Conservation (phyloP, 2,888 invertebrate species). For the Euplagia quadripunctaria region DNA sequence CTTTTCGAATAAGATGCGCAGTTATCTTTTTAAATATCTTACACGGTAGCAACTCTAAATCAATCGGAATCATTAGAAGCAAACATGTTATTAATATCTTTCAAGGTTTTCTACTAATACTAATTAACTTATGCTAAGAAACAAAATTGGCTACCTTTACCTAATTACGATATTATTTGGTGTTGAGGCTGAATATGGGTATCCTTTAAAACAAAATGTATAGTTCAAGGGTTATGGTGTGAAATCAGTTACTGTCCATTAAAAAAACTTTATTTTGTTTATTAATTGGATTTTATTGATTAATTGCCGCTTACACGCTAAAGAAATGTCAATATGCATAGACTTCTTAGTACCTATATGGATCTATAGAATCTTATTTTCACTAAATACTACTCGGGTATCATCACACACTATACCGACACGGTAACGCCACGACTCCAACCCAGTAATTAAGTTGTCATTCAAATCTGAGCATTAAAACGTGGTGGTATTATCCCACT, state of each 20-base stretch:
- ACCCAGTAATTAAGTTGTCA: too few species aligned
- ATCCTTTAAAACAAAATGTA: neutral
- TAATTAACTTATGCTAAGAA: constrained; percentile 4
- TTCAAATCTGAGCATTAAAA: too few species aligned
- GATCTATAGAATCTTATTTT: neutral
- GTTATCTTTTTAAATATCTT: neutral
- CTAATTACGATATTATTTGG: constrained; percentile 3
- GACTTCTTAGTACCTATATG: neutral
- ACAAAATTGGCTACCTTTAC: constrained; percentile 1
- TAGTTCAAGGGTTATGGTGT: constrained; percentile 9
- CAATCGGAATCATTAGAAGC: constrained; percentile 5
- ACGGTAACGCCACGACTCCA: too few species aligned
- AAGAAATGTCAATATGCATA: neutral
- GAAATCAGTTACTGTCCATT: neutral
- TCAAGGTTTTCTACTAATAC: constrained; percentile 1
- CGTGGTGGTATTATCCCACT: too few species aligned
- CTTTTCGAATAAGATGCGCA: neutral
- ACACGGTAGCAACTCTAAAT: constrained; percentile 10
- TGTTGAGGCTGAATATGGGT: neutral
- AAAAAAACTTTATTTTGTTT: neutral
- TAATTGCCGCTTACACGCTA: neutral
- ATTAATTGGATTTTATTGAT: neutral
- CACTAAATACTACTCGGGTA: too few species aligned
- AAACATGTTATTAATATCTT: constrained; percentile 3
- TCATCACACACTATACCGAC: too few species aligned